Evolutionary conservation across 2,113 vertebrate species (phyloP).

Genomic region (Oxygymnocypris stewartii): DNA sequence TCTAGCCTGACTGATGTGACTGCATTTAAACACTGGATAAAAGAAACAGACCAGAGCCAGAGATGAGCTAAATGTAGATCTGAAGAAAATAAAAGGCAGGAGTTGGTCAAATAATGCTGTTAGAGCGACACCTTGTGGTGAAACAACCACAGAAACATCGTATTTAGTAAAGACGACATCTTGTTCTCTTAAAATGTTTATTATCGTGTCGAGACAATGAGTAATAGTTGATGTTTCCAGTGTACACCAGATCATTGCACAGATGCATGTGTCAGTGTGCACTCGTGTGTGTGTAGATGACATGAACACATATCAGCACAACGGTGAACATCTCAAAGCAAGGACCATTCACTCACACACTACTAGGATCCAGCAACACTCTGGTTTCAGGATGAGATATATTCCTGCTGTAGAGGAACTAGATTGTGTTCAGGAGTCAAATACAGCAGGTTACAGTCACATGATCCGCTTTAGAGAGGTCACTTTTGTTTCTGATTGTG

Average conservation of each 20-base stretch:
- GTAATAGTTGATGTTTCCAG: too few species aligned
- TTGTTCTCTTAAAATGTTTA: slow-evolving; percentile 76
- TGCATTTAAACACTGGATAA: background rate
- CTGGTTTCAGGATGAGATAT: background rate
- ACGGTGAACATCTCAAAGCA: background rate
- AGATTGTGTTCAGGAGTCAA: background rate
- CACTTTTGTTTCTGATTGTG: background rate
- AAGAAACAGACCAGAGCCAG: background rate
- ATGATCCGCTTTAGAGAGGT: background rate
- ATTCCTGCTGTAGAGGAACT: background rate
- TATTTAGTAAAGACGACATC: background rate
- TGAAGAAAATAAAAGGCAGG: background rate
- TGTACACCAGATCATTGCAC: slow-evolving; percentile 77
- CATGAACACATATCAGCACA: slow-evolving; percentile 15
- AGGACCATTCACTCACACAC: background rate
- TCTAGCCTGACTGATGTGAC: background rate
- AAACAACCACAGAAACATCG: too few species aligned
- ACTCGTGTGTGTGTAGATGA: too few species aligned
- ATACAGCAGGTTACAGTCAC: background rate
- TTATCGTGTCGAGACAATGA: slow-evolving; percentile 74
- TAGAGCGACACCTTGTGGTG: slow-evolving; percentile 21
- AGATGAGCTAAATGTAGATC: background rate
- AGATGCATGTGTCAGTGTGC: slow-evolving; percentile 64
- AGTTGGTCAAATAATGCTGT: background rate
- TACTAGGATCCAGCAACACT: too few species aligned